Evolutionary conservation across 2,797 vertebrate species (phyloP), one percentile per base, ranked within the genome.

Genomic region (Coluber constrictor): DNA sequence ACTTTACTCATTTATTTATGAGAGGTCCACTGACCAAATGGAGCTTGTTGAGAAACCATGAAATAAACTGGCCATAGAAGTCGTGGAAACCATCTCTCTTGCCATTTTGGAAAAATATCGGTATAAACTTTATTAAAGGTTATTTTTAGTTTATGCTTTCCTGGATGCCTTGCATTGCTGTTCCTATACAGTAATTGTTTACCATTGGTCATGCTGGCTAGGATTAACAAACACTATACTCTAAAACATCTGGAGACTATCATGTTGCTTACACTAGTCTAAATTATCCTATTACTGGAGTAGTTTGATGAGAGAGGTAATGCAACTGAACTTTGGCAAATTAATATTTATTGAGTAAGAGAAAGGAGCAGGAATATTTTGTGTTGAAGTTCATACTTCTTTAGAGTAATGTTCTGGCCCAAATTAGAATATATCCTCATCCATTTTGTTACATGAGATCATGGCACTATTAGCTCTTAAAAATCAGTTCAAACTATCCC

Each of bases 391-490:
- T 47, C 66, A 70, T 47, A 47, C 1, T 90, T 91, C 3, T 0
- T 70, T 90, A 70, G 29, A 18, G 47, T 90, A 13, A 18, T 18
- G 29, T 47, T 79, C 10, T 60, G 23, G 43, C 27, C 63, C 86
- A 79, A 15, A 61, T 57, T 59, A n/a, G 55, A 91, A 92, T 0
- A 6, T 27, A 15, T 0, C 2, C 57, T 32, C 10, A 61, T 3
- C 0, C 88, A 63, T 70, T 90, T 86, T 83, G 93, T 56, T 90
- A 91, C 4, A 92, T 20, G 32, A 47, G 23, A 93, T 20, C 90
- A 90, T 88, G 32, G 10, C 6, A 86, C 43, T 0, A 0, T 51
- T 51, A 59, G 2, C 0, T 7, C 47, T 37, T 8, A 60, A 51
- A 83, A 55, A 18, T 66, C 87, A 37, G 43, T 63, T 60, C 90